Evolutionary conservation across 2,113 vertebrate species (phyloP), one percentile per base, ranked within the genome.

Genomic region (Benitochromis conjunctus): DNA sequence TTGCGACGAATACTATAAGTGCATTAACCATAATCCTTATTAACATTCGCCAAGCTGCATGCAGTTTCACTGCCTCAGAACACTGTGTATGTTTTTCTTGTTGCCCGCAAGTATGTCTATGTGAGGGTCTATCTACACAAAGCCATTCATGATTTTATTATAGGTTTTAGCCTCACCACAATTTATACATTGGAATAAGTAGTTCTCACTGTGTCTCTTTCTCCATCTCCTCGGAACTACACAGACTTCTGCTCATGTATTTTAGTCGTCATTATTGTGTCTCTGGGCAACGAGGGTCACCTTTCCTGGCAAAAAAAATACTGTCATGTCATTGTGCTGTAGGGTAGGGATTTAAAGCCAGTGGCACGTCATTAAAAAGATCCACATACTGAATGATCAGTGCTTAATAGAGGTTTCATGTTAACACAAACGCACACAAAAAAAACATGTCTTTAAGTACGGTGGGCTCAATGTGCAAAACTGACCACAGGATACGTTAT

Each of bases 11-110:
- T 93, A 91, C 90, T 83, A 87, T 88, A 87, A 92, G 88, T 91
- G 81, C 91, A 94, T 93, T 95, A 95, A 94, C 95, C 94, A 96
- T 97, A 97, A 98, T 98, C 97, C 97, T 97, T 97, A 97, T 97
- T 97, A 97, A 96, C 96, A 96, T 98, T 97, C 96, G 97, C 97
- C 92, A 95, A 95, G 96, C 96, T 97, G 95, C 96, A 96, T 98
- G 97, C 97, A 97, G 96, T 95, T 97, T 97, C 95, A 96, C 94
- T 93, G 96, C 95, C 96, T 96, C 96, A 96, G 96, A 96, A 91
- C 88, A 80, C 92, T 86, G 94, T 96, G 95, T 97, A 91, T 98
- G 97, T 97, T 98, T 95, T 97, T 97, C 96, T 97, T 97, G 97
- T 97, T 96, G 95, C 94, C 92, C 92, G 83, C 94, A 95, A 94